phyloP scores from a whole-genome alignment of 2,888 invertebrate genomes.

The Ichneumon xanthorius region DNA sequence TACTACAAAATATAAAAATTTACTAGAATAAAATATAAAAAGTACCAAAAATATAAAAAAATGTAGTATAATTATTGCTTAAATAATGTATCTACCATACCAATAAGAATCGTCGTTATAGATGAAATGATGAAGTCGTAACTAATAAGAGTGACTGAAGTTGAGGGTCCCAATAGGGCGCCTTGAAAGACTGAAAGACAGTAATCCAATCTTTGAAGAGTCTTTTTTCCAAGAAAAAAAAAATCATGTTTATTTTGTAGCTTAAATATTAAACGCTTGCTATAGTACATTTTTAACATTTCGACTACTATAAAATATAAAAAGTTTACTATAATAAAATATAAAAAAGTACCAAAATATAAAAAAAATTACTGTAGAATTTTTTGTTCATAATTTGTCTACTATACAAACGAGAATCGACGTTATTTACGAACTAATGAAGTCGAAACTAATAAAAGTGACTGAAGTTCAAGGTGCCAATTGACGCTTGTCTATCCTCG shows the following conservation, averaged over 20 bases:
- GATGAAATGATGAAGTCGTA: neutral
- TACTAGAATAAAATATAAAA: no score
- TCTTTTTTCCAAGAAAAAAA: no score
- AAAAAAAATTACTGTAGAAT: neutral
- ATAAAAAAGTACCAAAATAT: neutral
- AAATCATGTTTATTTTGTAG: no score
- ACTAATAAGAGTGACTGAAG: constrained; percentile 32
- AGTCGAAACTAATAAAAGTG: constrained; percentile 27
- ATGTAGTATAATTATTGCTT: neutral
- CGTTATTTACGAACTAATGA: neutral
- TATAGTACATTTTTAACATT: no score
- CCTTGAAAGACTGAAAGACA: neutral
- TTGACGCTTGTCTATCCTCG: constrained; percentile 45
- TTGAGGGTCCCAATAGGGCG: constrained; percentile 57
- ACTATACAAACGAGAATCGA: neutral
- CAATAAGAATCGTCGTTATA: neutral
- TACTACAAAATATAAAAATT: no score
- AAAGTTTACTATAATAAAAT: neutral
- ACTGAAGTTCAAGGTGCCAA: constrained; percentile 58
- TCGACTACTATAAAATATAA: no score
- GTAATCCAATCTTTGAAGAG: neutral
- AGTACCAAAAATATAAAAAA: neutral
- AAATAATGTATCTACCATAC: neutral
- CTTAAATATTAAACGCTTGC: no score
- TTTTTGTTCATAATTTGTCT: neutral